A percentile compares a stretch with the other conserved stretches of the same genome.
phyloP scores from a whole-genome alignment of 2,113 vertebrate species.

The Gambusia affinis region DNA sequence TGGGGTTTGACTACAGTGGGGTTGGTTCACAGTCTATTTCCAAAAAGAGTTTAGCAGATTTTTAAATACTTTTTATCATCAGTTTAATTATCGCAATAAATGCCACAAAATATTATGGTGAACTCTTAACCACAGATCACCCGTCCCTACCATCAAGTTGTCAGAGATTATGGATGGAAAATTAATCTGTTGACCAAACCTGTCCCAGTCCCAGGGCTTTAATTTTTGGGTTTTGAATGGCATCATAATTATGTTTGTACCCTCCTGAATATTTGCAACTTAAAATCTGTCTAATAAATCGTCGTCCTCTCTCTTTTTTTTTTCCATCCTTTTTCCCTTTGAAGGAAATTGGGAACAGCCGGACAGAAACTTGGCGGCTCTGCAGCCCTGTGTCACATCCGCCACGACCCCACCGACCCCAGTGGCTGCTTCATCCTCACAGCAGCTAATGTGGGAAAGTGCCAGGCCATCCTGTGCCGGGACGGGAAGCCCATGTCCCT shows the following conservation, averaged over 20 bases:
- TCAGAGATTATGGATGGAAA: background rate
- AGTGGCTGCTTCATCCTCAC: constrained; percentile 93
- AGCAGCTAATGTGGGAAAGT: constrained; percentile 97
- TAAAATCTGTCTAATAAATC: background rate
- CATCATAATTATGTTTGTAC: too few relatives aligned
- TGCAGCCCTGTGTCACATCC: constrained; percentile 95
- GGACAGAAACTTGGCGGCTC: constrained; percentile 97
- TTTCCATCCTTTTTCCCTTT: background rate
- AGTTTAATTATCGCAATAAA: background rate
- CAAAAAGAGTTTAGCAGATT: too few relatives aligned
- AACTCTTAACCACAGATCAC: background rate
- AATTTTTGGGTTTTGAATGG: too few relatives aligned
- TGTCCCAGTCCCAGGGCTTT: too few relatives aligned
- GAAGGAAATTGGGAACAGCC: constrained; percentile 94
- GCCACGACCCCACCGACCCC: constrained; percentile 93
- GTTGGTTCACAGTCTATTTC: too few relatives aligned
- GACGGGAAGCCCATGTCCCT: constrained; percentile 92
- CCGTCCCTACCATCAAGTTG: background rate
- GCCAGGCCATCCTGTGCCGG: constrained; percentile 93
- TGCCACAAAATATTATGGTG: background rate
- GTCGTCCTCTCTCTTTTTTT: background rate
- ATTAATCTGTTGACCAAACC: background rate
- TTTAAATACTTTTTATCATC: background rate
- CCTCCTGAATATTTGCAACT: background rate
- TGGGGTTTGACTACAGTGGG: too few relatives aligned